Conservation (phyloP, 2,113 vertebrate genomes). For the chimpanzee (Pan troglodytes) region NHGRI_mPanTro3-v2.1_pri NC_072422.2:33464001-33464500, state of each 20-base stretch:
- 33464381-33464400: neutral
- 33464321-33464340: neutral
- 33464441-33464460: too few relatives aligned
- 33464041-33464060: conserved; percentile 95
- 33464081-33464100: conserved; percentile 94
- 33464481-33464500: neutral
- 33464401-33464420: neutral
- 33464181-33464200: neutral
- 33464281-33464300: neutral
- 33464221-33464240: neutral
- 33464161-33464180: neutral
- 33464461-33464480: neutral
- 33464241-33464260: neutral
- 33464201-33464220: neutral
- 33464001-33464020: conserved; percentile 84
- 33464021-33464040: conserved; percentile 98
- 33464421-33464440: neutral
- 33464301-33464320: neutral
- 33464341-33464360: neutral
- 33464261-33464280: neutral
- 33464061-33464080: conserved; percentile 96
- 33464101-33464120: conserved; percentile 91
- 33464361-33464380: neutral
- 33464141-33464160: too few relatives aligned
- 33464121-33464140: neutral